Conservation (phyloP, 1,140 invertebrate species). For the Halotydeus destructor region DNA sequence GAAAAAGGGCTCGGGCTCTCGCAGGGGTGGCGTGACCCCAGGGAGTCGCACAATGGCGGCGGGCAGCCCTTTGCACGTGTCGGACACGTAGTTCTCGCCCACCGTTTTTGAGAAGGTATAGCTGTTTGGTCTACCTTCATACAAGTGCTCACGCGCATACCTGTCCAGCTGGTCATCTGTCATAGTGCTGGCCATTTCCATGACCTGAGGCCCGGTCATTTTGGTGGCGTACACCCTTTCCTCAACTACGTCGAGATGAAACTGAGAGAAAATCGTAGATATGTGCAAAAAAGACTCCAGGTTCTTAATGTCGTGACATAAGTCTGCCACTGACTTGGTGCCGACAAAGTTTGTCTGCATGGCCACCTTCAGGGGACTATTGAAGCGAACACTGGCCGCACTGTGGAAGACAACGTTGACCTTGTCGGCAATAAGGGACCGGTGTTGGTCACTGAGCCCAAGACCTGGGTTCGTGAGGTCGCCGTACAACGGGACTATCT, state of each 20-base stretch:
- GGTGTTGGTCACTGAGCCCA: slow-evolving; percentile 58
- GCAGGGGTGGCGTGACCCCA: slow-evolving; percentile 44
- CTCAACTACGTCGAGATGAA: too few species aligned
- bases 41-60: slow-evolving; percentile 65
- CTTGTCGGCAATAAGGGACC: slow-evolving; percentile 39
- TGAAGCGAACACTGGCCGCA: slow-evolving; percentile 93
- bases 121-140: slow-evolving; percentile 51
- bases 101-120: slow-evolving; percentile 63
- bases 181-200: too few species aligned
- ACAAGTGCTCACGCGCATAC: too few species aligned
- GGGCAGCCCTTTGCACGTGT: slow-evolving; percentile 74
- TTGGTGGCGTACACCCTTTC: too few species aligned
- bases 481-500: slow-evolving; percentile 64
- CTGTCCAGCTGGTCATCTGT: too few species aligned
- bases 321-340: slow-evolving; percentile 47
- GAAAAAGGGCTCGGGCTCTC: slow-evolving; percentile 9
- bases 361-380: slow-evolving; percentile 61
- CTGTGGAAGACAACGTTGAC: slow-evolving; percentile 90
- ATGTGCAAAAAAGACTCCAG: too few species aligned
- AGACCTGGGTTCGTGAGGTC: slow-evolving; percentile 72
- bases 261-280: too few species aligned
- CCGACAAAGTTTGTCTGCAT: slow-evolving; percentile 75
- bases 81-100: slow-evolving; percentile 50
- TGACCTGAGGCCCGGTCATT: too few species aligned
- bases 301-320: slow-evolving; percentile 14